phyloP scores from a whole-genome alignment of 2,113 vertebrate species.

The Desmodus rotundus region DNA sequence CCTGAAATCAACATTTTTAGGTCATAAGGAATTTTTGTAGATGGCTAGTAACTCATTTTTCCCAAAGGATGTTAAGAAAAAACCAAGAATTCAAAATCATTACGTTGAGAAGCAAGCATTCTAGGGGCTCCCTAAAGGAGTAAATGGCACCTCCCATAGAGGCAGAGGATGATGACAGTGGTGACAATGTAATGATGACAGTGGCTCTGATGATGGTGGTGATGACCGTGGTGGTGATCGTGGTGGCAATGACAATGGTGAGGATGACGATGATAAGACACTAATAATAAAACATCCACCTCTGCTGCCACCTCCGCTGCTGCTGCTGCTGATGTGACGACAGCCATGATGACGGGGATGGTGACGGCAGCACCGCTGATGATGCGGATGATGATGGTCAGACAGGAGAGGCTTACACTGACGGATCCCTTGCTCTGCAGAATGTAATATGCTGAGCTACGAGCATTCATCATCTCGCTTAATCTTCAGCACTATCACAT shows the following conservation, averaged over 20 bases:
- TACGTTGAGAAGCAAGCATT: neutral
- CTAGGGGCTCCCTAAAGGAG: neutral
- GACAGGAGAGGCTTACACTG: accelerated
- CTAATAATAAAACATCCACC: too few relatives aligned
- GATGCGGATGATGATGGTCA: accelerated
- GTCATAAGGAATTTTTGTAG: neutral
- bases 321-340: neutral
- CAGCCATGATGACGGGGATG: neutral
- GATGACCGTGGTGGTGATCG: too few relatives aligned
- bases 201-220: neutral
- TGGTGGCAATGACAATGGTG: neutral
- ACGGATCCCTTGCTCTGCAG: neutral
- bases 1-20: neutral
- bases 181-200: neutral
- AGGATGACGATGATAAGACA: neutral
- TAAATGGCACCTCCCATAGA: accelerated
- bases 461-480: too few relatives aligned
- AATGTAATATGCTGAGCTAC: neutral
- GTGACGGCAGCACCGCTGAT: accelerated
- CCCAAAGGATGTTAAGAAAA: neutral
- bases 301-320: too few relatives aligned
- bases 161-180: too few relatives aligned
- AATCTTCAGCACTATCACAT: neutral
- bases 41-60: neutral
- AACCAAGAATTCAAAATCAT: neutral